A percentile compares a stretch with the other conserved stretches of the same genome.
These are phyloP conservation scores for Hemistola chrysoprasaria DNA, from an alignment of 2,888 invertebrate genomes.

Conservation along the genomic window DNA sequence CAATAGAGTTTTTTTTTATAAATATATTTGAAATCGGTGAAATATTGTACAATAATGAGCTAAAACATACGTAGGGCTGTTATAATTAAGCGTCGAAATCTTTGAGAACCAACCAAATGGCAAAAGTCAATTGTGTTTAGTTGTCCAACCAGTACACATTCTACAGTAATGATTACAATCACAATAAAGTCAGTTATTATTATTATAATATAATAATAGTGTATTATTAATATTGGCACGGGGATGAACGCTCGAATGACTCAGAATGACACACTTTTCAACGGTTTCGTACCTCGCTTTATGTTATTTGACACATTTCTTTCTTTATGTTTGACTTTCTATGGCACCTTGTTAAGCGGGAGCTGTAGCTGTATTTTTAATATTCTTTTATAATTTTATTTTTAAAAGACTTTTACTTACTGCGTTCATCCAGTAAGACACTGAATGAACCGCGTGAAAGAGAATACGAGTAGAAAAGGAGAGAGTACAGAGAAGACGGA, in stretches of 20 bases:
- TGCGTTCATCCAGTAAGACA: too few relatives aligned
- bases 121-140: conserved; percentile 77
- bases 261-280: conserved; percentile 68
- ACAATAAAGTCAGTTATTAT: conserved; percentile 55
- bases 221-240: conserved; percentile 66
- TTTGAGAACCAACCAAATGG: conserved; percentile 73
- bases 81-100: conserved; percentile 70
- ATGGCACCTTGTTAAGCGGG: conserved; percentile 26
- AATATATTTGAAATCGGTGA: too few relatives aligned
- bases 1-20: too few relatives aligned
- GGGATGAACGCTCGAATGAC: conserved; percentile 74
- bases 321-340: conserved; percentile 35
- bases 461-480: too few relatives aligned
- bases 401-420: too few relatives aligned
- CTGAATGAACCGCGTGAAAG: too few relatives aligned
- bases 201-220: conserved; percentile 49
- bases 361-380: conserved; percentile 9
- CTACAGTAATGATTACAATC: conserved; percentile 68
- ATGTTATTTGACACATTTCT: conserved; percentile 39
- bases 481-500: too few relatives aligned
- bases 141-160: conserved; percentile 47
- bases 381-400: too few relatives aligned
- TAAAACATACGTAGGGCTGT: conserved; percentile 67
- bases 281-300: conserved; percentile 54
- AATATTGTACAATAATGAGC: conserved; percentile 58